These are phyloP conservation scores for Ametastegia equiseti DNA, from an alignment of 2,888 invertebrate species.

Conservation along the genomic window DNA sequence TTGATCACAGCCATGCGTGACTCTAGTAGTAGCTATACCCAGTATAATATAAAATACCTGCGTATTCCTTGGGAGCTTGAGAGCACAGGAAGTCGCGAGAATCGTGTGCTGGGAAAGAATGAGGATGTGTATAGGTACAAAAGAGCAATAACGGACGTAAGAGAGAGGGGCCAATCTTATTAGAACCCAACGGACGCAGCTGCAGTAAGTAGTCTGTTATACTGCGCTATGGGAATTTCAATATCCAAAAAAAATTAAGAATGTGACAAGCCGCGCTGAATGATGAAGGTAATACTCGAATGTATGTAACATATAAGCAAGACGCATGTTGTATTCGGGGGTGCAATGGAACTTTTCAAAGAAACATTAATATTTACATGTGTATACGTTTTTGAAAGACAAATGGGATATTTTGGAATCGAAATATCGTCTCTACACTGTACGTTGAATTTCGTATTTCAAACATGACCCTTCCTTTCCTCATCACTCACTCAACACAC, in stretches of 20 bases:
- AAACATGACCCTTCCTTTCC: background rate
- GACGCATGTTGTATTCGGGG: background rate
- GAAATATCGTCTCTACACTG: background rate
- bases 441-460: background rate
- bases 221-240: background rate
- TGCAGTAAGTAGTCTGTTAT: background rate
- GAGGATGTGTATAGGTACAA: conserved; percentile 33
- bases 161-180: background rate
- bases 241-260: background rate
- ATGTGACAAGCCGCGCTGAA: too few species aligned
- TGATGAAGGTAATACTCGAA: background rate
- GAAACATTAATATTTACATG: background rate
- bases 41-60: background rate
- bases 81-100: conserved; percentile 15
- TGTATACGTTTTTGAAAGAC: background rate
- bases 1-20: conserved; percentile 27
- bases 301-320: background rate
- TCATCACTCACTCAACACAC: background rate
- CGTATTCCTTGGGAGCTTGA: conserved; percentile 2
- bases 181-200: conserved; percentile 31
- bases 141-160: background rate
- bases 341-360: background rate
- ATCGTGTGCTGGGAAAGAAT: conserved; percentile 44
- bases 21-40: background rate
- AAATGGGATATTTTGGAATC: background rate